phyloP scores from a whole-genome alignment of 2,113 vertebrate species.

The Antechinus flavipes region DNA sequence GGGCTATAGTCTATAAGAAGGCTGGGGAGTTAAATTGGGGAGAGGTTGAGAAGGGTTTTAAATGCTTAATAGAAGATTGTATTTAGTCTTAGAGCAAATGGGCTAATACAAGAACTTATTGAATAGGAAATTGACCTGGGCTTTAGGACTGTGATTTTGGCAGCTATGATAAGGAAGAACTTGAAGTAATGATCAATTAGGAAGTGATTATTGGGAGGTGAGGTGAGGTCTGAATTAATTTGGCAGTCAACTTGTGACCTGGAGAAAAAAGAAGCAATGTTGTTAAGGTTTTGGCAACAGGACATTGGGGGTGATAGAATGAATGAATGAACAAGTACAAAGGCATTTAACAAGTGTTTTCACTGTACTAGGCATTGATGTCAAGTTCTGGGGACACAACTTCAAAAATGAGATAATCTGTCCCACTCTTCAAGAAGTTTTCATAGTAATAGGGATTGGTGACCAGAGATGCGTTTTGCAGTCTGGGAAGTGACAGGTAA shows the following conservation, averaged over 20 bases:
- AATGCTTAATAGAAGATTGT: not conserved
- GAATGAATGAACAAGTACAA: not conserved
- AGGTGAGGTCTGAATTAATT: not conserved
- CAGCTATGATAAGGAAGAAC: not conserved
- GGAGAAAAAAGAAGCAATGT: not conserved
- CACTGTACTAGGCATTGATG: not conserved
- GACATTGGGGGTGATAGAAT: not conserved
- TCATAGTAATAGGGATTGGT: not conserved
- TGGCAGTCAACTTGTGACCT: not conserved
- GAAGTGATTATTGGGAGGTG: not conserved
- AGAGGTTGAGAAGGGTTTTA: not conserved
- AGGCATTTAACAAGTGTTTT: not conserved
- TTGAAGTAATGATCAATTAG: not conserved
- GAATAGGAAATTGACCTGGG: not conserved
- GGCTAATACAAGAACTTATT: not conserved
- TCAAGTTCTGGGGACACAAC: not conserved
- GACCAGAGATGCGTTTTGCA: not conserved
- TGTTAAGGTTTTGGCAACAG: not conserved
- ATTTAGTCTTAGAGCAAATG: not conserved
- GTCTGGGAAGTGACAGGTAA: not conserved
- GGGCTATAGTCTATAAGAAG: not conserved
- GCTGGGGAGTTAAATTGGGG: not conserved
- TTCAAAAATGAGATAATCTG: not conserved
- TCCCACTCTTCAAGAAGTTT: not conserved
- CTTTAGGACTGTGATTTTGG: not conserved